Percentiles rank a stretch among this genome's conserved stretches.
These are phyloP conservation scores for Megaceryle alcyon DNA, from an alignment of 2,797 vertebrate genomes.

Conservation along the genomic window DNA sequence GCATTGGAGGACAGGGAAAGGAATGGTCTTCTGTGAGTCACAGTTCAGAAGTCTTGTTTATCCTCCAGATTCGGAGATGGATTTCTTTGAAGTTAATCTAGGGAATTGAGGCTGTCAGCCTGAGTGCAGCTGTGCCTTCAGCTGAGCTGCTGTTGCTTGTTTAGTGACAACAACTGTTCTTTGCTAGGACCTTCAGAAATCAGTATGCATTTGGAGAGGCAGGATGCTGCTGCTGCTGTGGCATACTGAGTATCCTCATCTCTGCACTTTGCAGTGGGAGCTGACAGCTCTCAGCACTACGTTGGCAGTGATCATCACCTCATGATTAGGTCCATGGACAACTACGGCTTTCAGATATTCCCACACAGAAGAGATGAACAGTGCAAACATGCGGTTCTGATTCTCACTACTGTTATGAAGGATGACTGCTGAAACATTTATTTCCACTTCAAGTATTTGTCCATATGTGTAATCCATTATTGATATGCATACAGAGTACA, in stretches of 20 bases:
- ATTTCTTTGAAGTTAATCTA: accelerated
- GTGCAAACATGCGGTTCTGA: slow-evolving; percentile 41
- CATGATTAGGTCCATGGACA: not conserved
- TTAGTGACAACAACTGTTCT: not conserved
- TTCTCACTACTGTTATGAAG: not conserved
- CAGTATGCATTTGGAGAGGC: not conserved
- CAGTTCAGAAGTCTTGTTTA: not conserved
- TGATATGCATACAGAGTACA: not conserved
- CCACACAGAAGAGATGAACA: not conserved
- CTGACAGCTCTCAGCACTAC: not conserved
- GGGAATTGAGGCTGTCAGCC: not conserved
- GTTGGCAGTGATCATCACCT: not conserved
- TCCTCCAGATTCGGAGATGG: not conserved
- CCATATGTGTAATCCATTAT: not conserved
- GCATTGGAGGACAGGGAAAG: not conserved
- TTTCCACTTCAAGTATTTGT: not conserved
- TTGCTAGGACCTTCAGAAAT: not conserved
- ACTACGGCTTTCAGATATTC: slow-evolving; percentile 13
- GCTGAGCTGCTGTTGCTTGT: not conserved
- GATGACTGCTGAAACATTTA: slow-evolving; percentile 22
- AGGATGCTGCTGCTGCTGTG: not conserved
- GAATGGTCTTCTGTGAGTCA: accelerated
- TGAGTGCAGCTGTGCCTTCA: not conserved
- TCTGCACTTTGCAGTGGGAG: not conserved
- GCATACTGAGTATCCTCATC: not conserved